Evolutionary conservation across 2,888 invertebrate species (phyloP).

Genomic region (Xanthia icteritia): DNA sequence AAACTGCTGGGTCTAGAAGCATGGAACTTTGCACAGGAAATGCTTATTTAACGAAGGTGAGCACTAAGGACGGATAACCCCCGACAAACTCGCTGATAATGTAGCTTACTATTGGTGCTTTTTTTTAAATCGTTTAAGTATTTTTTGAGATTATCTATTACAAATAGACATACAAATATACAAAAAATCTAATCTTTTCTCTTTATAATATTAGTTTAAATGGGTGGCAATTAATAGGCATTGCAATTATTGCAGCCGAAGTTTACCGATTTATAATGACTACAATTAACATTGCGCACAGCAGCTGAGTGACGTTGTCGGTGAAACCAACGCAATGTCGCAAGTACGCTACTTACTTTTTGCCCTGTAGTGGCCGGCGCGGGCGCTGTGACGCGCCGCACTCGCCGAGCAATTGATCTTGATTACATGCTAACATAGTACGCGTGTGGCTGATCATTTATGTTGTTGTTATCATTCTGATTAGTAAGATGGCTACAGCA

Average conservation of each 20-base stretch:
- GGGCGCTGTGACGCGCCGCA: neutral
- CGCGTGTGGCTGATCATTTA: neutral
- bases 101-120: too few species aligned
- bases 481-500: neutral
- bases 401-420: conserved; percentile 14
- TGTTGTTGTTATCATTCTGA: neutral
- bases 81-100: too few species aligned
- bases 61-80: too few species aligned
- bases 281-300: neutral
- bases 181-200: too few species aligned
- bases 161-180: too few species aligned
- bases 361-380: neutral
- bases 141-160: too few species aligned
- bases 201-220: neutral
- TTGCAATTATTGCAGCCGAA: neutral
- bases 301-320: neutral
- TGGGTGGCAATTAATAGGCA: neutral
- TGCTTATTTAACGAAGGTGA: too few species aligned
- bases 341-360: neutral
- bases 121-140: too few species aligned
- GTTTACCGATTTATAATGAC: neutral
- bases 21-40: too few species aligned
- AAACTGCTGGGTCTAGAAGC: too few species aligned
- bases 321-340: conserved; percentile 16
- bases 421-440: neutral